A percentile compares a stretch with the other conserved stretches of the same genome.
These are phyloP conservation scores for Echinometra lucunter DNA, from an alignment of 53 echinoderm and acorn worm genomes.

Conservation along the genomic window DNA sequence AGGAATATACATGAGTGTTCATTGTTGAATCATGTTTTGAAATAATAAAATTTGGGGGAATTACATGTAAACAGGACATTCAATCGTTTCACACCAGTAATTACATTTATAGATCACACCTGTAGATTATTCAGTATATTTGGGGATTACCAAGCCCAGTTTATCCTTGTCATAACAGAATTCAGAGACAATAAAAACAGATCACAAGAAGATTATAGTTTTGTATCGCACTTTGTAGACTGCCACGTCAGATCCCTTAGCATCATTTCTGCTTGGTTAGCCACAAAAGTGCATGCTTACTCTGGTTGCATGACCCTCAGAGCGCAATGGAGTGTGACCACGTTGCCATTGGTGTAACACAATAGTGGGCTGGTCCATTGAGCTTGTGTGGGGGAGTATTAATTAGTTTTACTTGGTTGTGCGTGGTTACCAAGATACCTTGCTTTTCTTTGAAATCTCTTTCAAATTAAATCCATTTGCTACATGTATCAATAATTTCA, in stretches of 20 bases:
- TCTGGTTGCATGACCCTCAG: not conserved
- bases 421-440: not conserved
- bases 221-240: not conserved
- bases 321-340: slow-evolving; percentile 61
- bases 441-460: not conserved
- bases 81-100: no score
- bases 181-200: not conserved
- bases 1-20: no score
- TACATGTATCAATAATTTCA: no score
- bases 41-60: no score
- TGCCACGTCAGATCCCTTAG: not conserved
- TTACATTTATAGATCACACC: no score
- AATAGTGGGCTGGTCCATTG: slow-evolving; percentile 62
- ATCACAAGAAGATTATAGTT: not conserved
- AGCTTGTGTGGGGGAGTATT: not conserved
- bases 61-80: no score
- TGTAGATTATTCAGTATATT: not conserved
- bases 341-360: slow-evolving; percentile 17
- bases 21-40: no score
- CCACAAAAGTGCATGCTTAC: slow-evolving; percentile 54
- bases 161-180: not conserved
- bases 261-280: slow-evolving; percentile 26
- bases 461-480: not conserved
- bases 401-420: not conserved
- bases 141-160: not conserved